Evolutionary conservation across 2,888 invertebrate species (phyloP), one percentile per base, ranked within the genome.

Genomic region (Meteorus cinctellus): DNA sequence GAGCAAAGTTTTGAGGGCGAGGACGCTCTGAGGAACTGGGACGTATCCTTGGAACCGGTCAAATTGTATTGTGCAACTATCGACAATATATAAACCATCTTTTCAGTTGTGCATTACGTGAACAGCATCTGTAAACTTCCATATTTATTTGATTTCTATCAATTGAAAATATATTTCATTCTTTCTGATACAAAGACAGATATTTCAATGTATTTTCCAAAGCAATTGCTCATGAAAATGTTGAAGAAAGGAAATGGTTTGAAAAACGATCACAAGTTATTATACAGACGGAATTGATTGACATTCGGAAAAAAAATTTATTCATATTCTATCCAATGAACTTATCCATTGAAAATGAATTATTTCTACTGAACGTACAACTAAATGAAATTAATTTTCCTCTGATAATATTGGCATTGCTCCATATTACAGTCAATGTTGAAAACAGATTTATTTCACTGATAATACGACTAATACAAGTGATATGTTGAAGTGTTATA

Each of bases 1-100:
- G 66, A 73, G 41, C 73, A 74, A 77, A 79, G 63, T 80, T 78
- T 60, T 51, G 66, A 68, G 72, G 76, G 75, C 76, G 77, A 79
- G 81, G 78, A 76, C 81, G 70, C 55, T 76, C 70, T 68, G 75
- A 41, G 70, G 77, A 80, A 80, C 78, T 81, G 70, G 81, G 79
- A 75, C 81, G 72, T 79, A 55, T 51, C 63, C 77, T 31, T 34
- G 19, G 51, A 70, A 72, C 73, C 66, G 65, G 69, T 69, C 68
- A 69, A 66, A 62, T 77, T 34, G 6, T 69, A 63, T 67, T 68
- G 74, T 74, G 68, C 14, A 48, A 34, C 29, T 8, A 70, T 36
- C 34, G 19, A 51, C n/a, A 41, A 48, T 68, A 68, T 68, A n/a
- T 51, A 48, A 51, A n/a, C n/a, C 24, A 14, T 19, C 10, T 24